Evolutionary conservation across 2,888 invertebrate species (phyloP), one percentile per base, ranked within the genome.

Genomic region (Oscheius sp.): DNA sequence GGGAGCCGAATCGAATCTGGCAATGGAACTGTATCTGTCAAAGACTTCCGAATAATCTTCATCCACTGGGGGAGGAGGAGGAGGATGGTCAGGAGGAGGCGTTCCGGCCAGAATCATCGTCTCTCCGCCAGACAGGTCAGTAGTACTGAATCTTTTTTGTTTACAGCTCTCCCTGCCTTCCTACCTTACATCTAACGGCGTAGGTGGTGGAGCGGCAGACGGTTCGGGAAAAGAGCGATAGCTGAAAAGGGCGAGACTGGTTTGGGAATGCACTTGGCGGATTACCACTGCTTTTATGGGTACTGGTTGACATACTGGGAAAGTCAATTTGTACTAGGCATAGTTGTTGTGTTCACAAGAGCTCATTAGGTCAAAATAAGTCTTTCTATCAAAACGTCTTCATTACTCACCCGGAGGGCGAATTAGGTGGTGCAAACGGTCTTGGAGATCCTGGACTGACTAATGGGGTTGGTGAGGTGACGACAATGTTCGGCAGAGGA

Each of bases 151-250:
- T 32, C 21, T 55, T 21, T 7, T 9, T 9, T 32, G 9, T 9
- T 32, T 55, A 9, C 4, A 32, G 7, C 9, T 21, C 2, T 21
- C 55, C 55, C 21, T 21, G 21, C 21, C 21, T 21, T 29, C 55
- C 74, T 74, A 77, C 50, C 75, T 74, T 48, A 35, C 59, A 55
- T 79, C 76, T 65, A 74, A 55, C 29, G 79, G 79, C 13, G 78
- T 79, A 29, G 79, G 79, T 55, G 79, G 78, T 42, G 82, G 79
- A 51, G 75, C 80, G n/a, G 76, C 66, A 48, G 77, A 78, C 21
- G 79, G 78, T 68, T 75, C 77, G 55, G 78, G 78, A 48, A 68
- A 68, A 33, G 68, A 55, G 55, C 42, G 68, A 37, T 68, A 68
- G 42, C 68, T 68, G 68, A 33, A 68, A 68, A 21, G 21, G 3